Base-by-base conservation (phyloP, 2,797 vertebrate genomes). In the Aulostomus chinensis region DNA sequence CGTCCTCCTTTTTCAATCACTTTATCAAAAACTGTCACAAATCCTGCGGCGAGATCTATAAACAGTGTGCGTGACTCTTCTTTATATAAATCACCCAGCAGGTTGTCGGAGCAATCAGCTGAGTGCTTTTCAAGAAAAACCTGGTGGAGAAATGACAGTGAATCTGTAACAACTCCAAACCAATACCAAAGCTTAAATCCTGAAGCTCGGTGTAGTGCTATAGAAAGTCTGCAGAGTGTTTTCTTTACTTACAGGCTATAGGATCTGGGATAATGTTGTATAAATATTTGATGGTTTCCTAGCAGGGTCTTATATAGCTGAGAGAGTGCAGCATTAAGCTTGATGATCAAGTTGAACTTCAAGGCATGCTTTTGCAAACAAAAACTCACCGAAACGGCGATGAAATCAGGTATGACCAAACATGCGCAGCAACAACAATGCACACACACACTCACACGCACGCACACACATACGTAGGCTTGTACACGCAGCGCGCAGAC, bases 201-300 rank as follows among this genome's bases (percentile, higher is more conserved):
- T 31, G 42, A 50, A 54, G 54, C 64, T 69, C 33, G 48, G n/a
- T n/a, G 58, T 63, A 73, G 68, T 61, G 68, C 74, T 57, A 56
- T 41, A 54, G 58, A 68, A 65, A 64, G 70, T 70, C 56, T 31
- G 67, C 36, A 53, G 60, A 59, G 70, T 73, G 78, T 75, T 80
- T 81, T 79, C 73, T 59, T 46, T 77, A 76, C 76, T 78, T 76
- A 50, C 66, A 66, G 64, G 63, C 84, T 78, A 78, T 78, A 87
- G 79, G 78, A 81, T 77, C 76, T 56, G 59, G 75, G 74, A 76
- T 86, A 88, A 88, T 86, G 83, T 55, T 68, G 67, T 79, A 88
- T 88, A 84, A 89, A 89, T 89, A 89, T 89, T 89, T 88, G 82
- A 89, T 88, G 84, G 47, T 80, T 83, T 86, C 80, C 83, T 81